Base-by-base conservation (phyloP, 1,140 invertebrate species). In the Portunus trituberculatus region DNA sequence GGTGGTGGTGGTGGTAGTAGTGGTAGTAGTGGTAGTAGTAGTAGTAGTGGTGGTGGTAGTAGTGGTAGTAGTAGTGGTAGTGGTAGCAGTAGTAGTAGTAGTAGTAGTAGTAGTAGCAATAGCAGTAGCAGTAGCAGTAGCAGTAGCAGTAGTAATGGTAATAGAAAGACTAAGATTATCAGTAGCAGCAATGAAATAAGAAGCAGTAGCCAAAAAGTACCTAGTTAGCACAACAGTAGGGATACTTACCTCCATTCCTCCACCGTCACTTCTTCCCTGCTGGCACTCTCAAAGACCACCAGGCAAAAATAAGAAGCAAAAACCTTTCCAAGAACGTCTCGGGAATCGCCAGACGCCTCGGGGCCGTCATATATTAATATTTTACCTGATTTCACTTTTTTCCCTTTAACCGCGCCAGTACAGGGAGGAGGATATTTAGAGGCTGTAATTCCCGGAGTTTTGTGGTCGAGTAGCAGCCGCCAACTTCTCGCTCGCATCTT, bases 341-440 rank as follows among this genome's bases (percentile, higher is more conserved):
- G 6, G 39, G 39, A 39, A 39, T 6, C 39, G 39, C 39, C 52
- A 76, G 67, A 76, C 67, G n/a, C 67, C 67, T 76, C 20, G 25
- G 8, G 20, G 25, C 20, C 12, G 6, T 76, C 67, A 76, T 76
- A 76, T 25, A 76, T 76, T 76, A 76, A 76, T 76, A 76, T 76
- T 76, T 76, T 76, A 20, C 67, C 67, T 76, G 67, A 76, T 76
- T 76, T 76, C 67, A 76, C 67, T 76, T 76, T 76, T 76, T 76
- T 76, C n/a, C 67, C 67, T 25, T 76, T 76, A n/a, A n/a, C 67
- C 67, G n/a, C 67, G 67, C 67, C 67, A 76, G 67, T 76, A 76
- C 67, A 76, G n/a, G 67, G 67, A 76, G 67, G 67, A 76, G 8
- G 67, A 76, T 76, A 76, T 76, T 76, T 76, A 76, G 67, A 76